Base-by-base conservation (phyloP, 2,888 invertebrate genomes). In the Glaucopsyche alexis region DNA sequence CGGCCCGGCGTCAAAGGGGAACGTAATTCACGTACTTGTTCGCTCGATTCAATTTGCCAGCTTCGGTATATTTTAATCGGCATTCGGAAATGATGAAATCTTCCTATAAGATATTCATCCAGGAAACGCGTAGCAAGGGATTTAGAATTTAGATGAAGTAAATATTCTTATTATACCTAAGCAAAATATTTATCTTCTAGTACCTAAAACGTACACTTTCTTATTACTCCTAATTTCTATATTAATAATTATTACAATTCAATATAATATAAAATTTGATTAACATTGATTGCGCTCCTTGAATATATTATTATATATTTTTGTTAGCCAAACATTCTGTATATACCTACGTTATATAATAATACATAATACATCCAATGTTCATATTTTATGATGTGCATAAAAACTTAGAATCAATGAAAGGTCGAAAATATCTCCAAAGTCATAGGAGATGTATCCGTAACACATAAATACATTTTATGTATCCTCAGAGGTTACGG, bases 381-480 rank as follows among this genome's bases (percentile, higher is more conserved):
- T 29, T 29, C 29, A 29, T 29, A 29, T 29, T 4, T 29, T 3
- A 29, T 29, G 3, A 29, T 38, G 29, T 60, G 13, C 60, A 60
- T 60, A 60, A 60, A 60, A 60, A 55, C 52, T 55, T 1, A 11
- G 5, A 55, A 19, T 29, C 60, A 29, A 60, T 14, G n/a, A 60
- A 60, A 13, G 29, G 0, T 9, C 7, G 42, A 13, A 38, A 60
- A 60, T 19, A 60, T 19, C 55, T 60, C 60, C 11, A 19, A 60
- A 60, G 29, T 60, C 60, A 29, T 60, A 38, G 7, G 29, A 60
- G 47, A 42, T 19, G 47, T 45, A 29, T 69, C 49, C 29, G 47
- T 47, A 47, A 29, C 69, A 19, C 19, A 69, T 69, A 69, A 69
- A 69, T 69, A 42, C 16, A 47, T 29, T 69, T 69, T 47, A 69